Evolutionary conservation across 2,888 invertebrate genomes (phyloP), one percentile per base, ranked within the genome.

Genomic region (Ochropleura leucogaster): DNA sequence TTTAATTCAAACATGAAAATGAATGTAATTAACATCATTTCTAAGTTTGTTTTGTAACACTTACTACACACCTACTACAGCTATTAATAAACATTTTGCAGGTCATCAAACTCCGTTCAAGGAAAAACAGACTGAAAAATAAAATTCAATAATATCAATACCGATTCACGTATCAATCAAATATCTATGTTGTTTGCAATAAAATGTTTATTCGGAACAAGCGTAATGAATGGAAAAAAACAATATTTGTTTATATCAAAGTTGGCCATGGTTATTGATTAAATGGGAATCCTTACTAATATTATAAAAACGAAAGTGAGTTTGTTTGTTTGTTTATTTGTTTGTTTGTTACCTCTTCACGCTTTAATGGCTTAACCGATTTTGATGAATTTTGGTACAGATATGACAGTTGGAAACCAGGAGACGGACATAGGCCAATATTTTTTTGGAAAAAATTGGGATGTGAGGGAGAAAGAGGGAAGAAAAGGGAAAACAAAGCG

Each of bases 61-160:
- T 30, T 68, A 53, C 44, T 0, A 68, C 42, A 20, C 9, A 18
- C 10, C 1, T 9, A 30, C 30, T 30, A 8, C n/a, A n/a, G 9
- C 9, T 71, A 67, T 68, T 9, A 20, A 67, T 71, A 73, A 20
- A 53, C 18, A 47, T 20, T n/a, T n/a, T 30, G 30, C n/a, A 62
- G 47, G n/a, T 75, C 68, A 49, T n/a, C 16, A 53, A 62, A 77
- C 47, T 68, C 3, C 14, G 49, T 42, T 20, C 46, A 30, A 49
- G n/a, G 42, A 42, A 44, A 77, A 60, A 3, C 49, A 18, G 7
- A 6, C 18, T 20, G 16, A 51, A 77, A 74, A 77, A 68, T 66
- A 59, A n/a, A 44, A 66, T 74, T 57, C n/a, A 44, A 44, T 14
- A 55, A 60, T 62, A 75, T 51, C 53, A 47, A 76, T 68, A 75